Conservation (phyloP, 2,113 vertebrate species). For the Chloropsis hardwickii region DNA sequence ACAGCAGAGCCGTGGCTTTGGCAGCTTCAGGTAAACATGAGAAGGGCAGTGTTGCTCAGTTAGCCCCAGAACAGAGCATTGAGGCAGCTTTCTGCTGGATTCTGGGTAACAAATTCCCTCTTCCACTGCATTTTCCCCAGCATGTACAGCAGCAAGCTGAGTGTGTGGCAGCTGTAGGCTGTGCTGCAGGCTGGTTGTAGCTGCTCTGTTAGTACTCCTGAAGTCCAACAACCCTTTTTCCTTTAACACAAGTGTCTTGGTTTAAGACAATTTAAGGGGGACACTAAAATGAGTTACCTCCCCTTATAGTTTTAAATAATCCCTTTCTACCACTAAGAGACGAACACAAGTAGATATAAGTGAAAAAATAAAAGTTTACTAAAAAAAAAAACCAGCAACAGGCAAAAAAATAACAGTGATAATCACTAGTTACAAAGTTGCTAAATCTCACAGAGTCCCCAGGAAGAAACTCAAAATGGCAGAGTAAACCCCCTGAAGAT, state of each 20-base stretch:
- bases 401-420: neutral
- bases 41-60: neutral
- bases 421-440: neutral
- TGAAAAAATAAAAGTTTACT: neutral
- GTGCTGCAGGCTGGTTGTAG: neutral
- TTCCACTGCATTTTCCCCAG: neutral
- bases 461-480: neutral
- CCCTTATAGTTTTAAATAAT: neutral
- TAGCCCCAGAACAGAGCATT: neutral
- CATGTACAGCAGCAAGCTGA: neutral
- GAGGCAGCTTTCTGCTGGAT: neutral
- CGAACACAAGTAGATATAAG: neutral
- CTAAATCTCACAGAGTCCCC: neutral
- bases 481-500: neutral
- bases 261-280: neutral
- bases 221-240: neutral
- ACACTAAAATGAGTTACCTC: neutral
- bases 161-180: neutral
- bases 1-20: slow-evolving; percentile 96
- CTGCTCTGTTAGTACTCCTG: neutral
- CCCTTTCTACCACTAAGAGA: neutral
- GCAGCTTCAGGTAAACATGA: slow-evolving; percentile 90
- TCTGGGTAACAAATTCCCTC: neutral
- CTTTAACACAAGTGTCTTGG: neutral
- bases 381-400: neutral